These are phyloP conservation scores for Homarus gammarus DNA, from an alignment of 2,888 invertebrate genomes.

Conservation along the genomic window DNA sequence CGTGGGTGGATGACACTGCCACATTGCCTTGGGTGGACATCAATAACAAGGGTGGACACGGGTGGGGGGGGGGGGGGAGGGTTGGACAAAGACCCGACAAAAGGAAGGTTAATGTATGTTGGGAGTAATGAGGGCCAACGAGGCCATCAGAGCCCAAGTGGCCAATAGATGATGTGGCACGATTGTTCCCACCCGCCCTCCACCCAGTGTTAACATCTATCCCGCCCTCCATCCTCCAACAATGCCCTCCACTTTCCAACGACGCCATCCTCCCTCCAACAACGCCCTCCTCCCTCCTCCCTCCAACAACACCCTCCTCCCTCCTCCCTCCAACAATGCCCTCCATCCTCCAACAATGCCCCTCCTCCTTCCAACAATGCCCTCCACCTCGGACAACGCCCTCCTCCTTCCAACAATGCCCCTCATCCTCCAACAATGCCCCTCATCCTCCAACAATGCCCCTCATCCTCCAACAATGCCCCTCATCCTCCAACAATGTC, in stretches of 20 bases:
- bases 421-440: neutral
- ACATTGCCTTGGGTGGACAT: no score
- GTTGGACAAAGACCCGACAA: no score
- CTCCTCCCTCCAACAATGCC: neutral
- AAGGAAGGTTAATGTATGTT: no score
- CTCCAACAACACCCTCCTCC: neutral
- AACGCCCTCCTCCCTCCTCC: neutral
- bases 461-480: neutral
- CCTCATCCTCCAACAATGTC: neutral
- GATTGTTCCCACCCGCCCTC: no score
- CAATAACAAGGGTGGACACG: no score
- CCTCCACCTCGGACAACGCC: neutral
- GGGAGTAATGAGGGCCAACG: no score
- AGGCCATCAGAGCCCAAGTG: no score
- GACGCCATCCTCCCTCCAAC: conserved; percentile 1
- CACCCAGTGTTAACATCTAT: neutral
- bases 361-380: neutral
- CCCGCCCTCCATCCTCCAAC: neutral
- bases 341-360: neutral
- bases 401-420: neutral
- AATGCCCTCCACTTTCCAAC: neutral
- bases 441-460: neutral
- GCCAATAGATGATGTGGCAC: no score
- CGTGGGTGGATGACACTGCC: no score
- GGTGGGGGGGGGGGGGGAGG: no score